phyloP scores from a whole-genome alignment of 2,113 vertebrate species.

The Diphyllodes magnificus region DNA sequence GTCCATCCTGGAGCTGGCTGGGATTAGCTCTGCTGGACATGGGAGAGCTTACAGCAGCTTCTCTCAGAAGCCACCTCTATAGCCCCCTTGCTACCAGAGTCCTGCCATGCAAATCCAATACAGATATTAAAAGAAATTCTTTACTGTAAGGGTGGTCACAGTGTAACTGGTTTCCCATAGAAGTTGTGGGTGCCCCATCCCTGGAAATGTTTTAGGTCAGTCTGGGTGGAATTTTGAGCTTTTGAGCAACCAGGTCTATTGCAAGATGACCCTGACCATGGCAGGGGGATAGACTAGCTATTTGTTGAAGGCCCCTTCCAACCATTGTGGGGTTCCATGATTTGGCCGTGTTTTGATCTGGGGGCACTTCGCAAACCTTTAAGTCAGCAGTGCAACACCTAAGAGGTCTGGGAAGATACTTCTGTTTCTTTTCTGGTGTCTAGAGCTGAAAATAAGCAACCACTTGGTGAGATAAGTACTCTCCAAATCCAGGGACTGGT shows the following conservation, averaged over 20 bases:
- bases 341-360: background rate
- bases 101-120: background rate
- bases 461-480: background rate
- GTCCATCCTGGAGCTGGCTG: background rate
- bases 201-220: background rate
- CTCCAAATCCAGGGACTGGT: background rate
- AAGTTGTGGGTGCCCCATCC: background rate
- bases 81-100: background rate
- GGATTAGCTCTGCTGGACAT: background rate
- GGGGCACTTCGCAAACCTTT: background rate
- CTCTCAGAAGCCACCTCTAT: background rate
- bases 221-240: background rate
- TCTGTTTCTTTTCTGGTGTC: background rate
- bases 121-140: background rate
- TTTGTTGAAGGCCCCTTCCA: background rate
- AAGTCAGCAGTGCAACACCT: background rate
- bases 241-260: background rate
- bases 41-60: background rate
- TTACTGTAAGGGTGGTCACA: background rate
- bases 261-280: background rate
- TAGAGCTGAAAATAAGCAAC: background rate
- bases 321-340: background rate
- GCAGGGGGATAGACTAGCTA: background rate
- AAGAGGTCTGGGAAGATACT: background rate
- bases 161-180: background rate